Base-by-base conservation (phyloP, 2,888 invertebrate genomes). In the Lasioglossum morio region DNA sequence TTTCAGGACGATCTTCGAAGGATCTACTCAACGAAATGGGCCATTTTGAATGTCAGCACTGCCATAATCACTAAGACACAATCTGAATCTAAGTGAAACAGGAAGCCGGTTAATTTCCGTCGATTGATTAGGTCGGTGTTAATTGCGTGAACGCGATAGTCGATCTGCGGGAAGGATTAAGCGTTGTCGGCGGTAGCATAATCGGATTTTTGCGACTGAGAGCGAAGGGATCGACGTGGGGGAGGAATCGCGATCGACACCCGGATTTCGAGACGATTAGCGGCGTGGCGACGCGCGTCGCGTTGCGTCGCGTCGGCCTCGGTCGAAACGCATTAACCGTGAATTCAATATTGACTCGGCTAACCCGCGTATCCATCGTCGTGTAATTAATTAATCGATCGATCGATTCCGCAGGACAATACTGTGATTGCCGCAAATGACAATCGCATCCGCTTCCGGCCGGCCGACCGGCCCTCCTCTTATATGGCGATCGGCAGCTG, bases 321-420 rank as follows among this genome's bases (percentile, higher is more conserved):
- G 83, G 84, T 89, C 80, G 89, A 86, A 91, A 92, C 87, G 91
- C 93, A 92, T 94, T 92, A 93, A 92, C 92, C 92, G 90, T 91
- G 90, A 91, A 93, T 94, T 91, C 93, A 93, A 93, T 94, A 94
- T 93, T 93, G 93, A 93, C 92, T 90, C 86, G 86, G 91, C 92
- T 94, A 94, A 93, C 92, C 90, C 87, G 87, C 89, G 91, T 85
- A 89, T 90, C 91, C 88, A 91, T 91, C 90, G 87, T 90, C 89
- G 86, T 84, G 90, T 92, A 92, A 94, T 94, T 93, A 93, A 94
- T 93, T 92, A 93, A 94, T 92, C 92, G 91, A 92, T 93, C 91
- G 72, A 89, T 89, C 89, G 86, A 82, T 75, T 78, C 81, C 76
- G 73, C 86, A 76, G 78, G 84, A 89, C 87, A 88, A 91, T 82